Base-by-base conservation (phyloP, 1,140 invertebrate species). In the Cepaea nemoralis region DNA sequence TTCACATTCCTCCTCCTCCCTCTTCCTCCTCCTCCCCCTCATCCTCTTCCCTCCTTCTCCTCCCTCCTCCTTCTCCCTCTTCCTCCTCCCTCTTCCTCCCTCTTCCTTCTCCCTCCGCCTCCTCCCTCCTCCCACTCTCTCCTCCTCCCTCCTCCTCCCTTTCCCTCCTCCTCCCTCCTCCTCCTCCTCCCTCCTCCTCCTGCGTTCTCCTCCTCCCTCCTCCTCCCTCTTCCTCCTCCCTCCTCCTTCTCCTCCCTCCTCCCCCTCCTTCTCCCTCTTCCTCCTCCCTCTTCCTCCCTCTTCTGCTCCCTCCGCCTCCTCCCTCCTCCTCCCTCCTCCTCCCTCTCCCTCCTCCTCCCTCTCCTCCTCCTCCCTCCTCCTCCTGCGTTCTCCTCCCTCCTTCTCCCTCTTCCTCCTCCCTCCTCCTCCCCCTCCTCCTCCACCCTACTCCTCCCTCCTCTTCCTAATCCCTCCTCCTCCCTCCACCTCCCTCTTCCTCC, bases 31-130 rank as follows among this genome's bases (percentile, higher is more conserved):
- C 50, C 50, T n/a, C n/a, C n/a, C 50, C 50, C 50, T n/a, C 50
- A 16, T n/a, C 50, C 50, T 55, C 50, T n/a, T n/a, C 50, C n/a
- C n/a, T n/a, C 50, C 50, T 55, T n/a, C 50, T n/a, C n/a, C 14
- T n/a, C 50, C 50, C 50, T 55, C n/a, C n/a, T n/a, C 50, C 50
- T n/a, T n/a, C 50, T 55, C 50, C 50, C 50, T 55, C 50, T n/a
- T n/a, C 14, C n/a, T 55, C 50, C 50, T n/a, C 50, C 50, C 50
- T 55, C 50, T n/a, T 55, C 50, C 50, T n/a, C n/a, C 50, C 50
- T n/a, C 50, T 55, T n/a, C n/a, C n/a, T n/a, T n/a, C n/a, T n/a
- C n/a, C n/a, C n/a, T n/a, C n/a, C n/a, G n/a, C n/a, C n/a, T n/a
- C n/a, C n/a, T n/a, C n/a, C n/a, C n/a, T n/a, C n/a, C n/a, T n/a